Percentiles rank a stretch among this genome's conserved stretches.
Evolutionary conservation across 2,113 vertebrate species (phyloP).

Genomic region (Bettongia penicillata): DNA sequence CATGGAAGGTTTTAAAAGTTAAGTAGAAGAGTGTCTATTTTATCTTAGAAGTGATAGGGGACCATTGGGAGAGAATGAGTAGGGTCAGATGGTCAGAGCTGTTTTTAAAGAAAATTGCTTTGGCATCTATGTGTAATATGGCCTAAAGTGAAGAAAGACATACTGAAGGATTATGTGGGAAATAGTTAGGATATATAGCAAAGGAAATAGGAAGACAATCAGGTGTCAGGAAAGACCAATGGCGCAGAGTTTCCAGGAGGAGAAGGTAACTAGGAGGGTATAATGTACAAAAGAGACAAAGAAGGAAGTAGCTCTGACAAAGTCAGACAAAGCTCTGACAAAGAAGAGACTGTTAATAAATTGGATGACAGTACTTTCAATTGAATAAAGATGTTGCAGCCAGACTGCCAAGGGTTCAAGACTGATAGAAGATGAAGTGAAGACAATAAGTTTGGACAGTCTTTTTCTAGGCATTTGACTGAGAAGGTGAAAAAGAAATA

Average conservation of each 20-base stretch:
- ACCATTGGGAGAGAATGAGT: not conserved
- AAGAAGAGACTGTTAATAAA: not conserved
- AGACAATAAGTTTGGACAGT: not conserved
- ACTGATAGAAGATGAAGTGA: not conserved
- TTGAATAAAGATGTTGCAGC: not conserved
- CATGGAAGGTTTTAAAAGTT: not conserved
- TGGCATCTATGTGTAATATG: not conserved
- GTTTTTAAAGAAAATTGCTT: not conserved
- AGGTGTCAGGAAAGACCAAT: not conserved
- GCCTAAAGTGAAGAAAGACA: not conserved
- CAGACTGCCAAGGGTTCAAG: not conserved
- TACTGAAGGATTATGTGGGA: not conserved
- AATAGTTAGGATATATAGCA: too few species aligned
- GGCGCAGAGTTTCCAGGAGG: not conserved
- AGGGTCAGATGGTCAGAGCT: not conserved
- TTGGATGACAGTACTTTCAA: not conserved
- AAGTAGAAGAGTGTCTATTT: not conserved
- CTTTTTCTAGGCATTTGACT: too few species aligned
- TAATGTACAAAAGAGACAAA: not conserved
- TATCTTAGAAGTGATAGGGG: not conserved
- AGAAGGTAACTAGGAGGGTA: not conserved
- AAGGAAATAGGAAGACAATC: not conserved
- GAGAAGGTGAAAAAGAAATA: not conserved
- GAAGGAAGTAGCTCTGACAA: not conserved
- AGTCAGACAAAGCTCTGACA: not conserved